Conservation (phyloP, 2,888 invertebrate genomes). For the Mesorhabditis sp. region DNA sequence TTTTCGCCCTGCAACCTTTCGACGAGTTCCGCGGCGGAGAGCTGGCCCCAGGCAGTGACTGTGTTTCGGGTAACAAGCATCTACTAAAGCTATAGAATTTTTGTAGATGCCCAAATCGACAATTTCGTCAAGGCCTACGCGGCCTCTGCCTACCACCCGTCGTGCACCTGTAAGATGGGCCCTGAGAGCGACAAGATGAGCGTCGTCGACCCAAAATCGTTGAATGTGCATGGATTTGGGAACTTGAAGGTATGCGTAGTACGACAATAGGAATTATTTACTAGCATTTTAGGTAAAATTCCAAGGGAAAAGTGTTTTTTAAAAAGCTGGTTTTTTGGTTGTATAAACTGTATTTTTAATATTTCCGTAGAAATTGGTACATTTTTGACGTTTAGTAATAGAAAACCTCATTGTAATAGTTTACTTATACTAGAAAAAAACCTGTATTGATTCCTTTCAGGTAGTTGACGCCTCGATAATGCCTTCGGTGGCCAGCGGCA, state of each 20-base stretch:
- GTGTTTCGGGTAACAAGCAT: constrained; percentile 30
- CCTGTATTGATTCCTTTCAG: constrained; percentile 61
- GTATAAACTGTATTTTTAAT: neutral
- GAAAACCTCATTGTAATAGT: no score
- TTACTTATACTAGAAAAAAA: no score
- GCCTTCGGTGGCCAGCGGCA: constrained; percentile 74
- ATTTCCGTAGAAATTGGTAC: no score
- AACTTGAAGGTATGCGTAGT: constrained; percentile 24
- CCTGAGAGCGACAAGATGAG: constrained; percentile 60
- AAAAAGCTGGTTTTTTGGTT: neutral
- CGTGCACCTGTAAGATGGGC: constrained; percentile 75
- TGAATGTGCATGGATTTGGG: constrained; percentile 49
- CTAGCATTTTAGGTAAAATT: neutral
- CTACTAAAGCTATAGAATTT: neutral
- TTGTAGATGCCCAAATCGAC: constrained; percentile 57
- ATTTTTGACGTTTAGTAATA: no score
- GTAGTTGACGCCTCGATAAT: constrained; percentile 78
- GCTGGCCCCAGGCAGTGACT: constrained; percentile 50
- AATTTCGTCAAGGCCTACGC: constrained; percentile 46
- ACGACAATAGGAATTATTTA: no score
- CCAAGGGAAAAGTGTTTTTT: neutral
- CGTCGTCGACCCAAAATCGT: constrained; percentile 69
- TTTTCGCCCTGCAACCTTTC: constrained; percentile 52
- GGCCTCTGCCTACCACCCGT: constrained; percentile 74
- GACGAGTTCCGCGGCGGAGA: constrained; percentile 56